A percentile compares a stretch with the other conserved stretches of the same genome.
Evolutionary conservation across 2,888 invertebrate species (phyloP).

Genomic region (Ischnus inquisitorius): DNA sequence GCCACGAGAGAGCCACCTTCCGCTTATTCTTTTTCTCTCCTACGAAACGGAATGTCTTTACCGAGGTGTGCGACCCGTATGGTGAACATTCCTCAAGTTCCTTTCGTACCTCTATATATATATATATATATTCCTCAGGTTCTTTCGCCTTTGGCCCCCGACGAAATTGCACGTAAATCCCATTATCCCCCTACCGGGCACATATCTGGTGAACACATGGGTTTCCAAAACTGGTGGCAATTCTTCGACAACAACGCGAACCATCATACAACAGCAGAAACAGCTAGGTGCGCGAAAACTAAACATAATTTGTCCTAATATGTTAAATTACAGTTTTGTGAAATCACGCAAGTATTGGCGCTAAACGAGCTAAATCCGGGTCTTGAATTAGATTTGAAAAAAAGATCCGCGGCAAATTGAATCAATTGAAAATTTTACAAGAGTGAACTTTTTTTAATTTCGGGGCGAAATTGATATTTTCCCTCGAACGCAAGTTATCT

Average conservation of each 20-base stretch:
- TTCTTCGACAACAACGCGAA: conserved; percentile 29
- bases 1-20: conserved; percentile 47
- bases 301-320: background rate
- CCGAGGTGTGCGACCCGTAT: conserved; percentile 71
- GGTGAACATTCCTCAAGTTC: conserved; percentile 70
- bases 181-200: conserved; percentile 70
- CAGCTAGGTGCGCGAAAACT: background rate
- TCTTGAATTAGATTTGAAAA: no score
- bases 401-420: no score
- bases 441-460: no score
- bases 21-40: conserved; percentile 33
- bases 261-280: conserved; percentile 50
- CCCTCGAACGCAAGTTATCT: no score
- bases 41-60: conserved; percentile 61
- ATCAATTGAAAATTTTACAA: no score
- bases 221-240: conserved; percentile 66
- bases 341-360: no score
- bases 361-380: no score
- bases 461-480: no score
- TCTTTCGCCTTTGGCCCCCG: conserved; percentile 49
- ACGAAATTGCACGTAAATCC: conserved; percentile 77
- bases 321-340: no score
- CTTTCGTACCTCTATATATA: conserved; percentile 59
- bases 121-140: conserved; percentile 17
- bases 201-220: conserved; percentile 78